Conservation (phyloP, 2,113 vertebrate species). For the Calyptommatus sinebrachiatus region DNA sequence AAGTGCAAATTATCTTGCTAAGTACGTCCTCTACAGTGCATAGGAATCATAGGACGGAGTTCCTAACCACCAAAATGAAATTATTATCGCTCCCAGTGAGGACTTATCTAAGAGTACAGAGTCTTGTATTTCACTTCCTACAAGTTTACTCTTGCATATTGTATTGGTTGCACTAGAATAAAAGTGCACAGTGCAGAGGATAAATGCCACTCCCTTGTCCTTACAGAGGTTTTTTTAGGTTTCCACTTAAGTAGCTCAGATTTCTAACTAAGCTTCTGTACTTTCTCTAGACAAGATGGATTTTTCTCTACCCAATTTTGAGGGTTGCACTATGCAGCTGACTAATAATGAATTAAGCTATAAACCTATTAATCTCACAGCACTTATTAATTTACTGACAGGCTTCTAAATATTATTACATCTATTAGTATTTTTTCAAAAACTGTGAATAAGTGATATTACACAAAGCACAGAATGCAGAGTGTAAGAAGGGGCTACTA, state of each 20-base stretch:
- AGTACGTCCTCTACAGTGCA: constrained; percentile 17
- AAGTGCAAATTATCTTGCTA: not conserved
- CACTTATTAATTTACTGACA: not conserved
- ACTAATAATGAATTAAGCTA: no score
- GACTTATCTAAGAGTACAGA: constrained; percentile 36
- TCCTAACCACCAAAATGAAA: constrained; percentile 37
- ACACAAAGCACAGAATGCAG: not conserved
- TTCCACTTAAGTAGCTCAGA: constrained; percentile 16
- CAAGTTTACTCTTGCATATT: constrained; percentile 28
- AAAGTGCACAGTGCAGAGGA: constrained; percentile 61
- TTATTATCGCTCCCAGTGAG: constrained; percentile 28
- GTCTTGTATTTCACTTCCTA: constrained; percentile 6
- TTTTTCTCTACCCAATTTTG: constrained; percentile 8
- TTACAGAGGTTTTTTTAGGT: constrained; percentile 14
- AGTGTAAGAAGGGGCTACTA: not conserved
- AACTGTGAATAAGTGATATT: not conserved
- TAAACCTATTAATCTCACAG: not conserved
- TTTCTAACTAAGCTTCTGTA: constrained; percentile 4
- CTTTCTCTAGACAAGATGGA: constrained; percentile 9
- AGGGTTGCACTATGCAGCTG: not conserved
- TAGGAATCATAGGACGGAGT: constrained; percentile 30
- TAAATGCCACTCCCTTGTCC: constrained; percentile 33
- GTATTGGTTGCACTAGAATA: constrained; percentile 35
- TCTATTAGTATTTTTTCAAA: not conserved
- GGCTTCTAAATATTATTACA: not conserved